Evolutionary conservation across 2,797 vertebrate species (phyloP).

Genomic region (Lophotriccus pileatus): DNA sequence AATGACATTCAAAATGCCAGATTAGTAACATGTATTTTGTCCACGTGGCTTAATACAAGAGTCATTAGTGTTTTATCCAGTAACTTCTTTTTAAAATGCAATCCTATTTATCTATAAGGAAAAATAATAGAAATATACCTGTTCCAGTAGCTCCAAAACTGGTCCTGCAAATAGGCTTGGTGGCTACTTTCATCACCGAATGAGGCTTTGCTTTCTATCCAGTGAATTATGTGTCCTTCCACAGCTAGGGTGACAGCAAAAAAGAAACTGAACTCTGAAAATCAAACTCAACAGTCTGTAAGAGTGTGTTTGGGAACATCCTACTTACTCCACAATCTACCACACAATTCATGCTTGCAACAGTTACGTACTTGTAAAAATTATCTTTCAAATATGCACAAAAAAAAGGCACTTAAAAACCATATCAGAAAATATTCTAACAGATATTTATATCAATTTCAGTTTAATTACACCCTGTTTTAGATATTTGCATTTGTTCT

Average conservation of each 20-base stretch:
- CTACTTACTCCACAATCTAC: not conserved
- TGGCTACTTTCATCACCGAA: constrained; percentile 98
- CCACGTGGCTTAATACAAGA: constrained; percentile 44
- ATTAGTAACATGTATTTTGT: not conserved
- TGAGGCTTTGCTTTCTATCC: constrained; percentile 99
- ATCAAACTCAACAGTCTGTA: constrained; percentile 1
- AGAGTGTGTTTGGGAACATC: not conserved
- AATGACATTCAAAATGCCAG: not conserved
- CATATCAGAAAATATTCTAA: not conserved
- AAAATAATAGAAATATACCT: constrained; percentile 79
- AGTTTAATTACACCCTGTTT: not conserved
- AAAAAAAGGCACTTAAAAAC: not conserved
- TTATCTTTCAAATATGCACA: not conserved
- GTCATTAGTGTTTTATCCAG: constrained; percentile 9
- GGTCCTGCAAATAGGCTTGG: constrained; percentile 92
- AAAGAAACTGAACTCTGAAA: constrained; percentile 48
- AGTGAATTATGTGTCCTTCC: constrained; percentile 95
- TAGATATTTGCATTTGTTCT: not conserved
- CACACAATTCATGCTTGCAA: not conserved
- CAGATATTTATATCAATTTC: not conserved
- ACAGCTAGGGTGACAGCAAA: constrained; percentile 81
- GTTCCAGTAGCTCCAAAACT: constrained; percentile 99
- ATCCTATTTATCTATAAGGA: constrained; percentile 42
- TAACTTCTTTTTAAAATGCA: constrained; percentile 44
- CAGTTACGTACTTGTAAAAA: not conserved